Conservation (phyloP, 1,140 invertebrate genomes). For the Ceratitis capitata region DNA sequence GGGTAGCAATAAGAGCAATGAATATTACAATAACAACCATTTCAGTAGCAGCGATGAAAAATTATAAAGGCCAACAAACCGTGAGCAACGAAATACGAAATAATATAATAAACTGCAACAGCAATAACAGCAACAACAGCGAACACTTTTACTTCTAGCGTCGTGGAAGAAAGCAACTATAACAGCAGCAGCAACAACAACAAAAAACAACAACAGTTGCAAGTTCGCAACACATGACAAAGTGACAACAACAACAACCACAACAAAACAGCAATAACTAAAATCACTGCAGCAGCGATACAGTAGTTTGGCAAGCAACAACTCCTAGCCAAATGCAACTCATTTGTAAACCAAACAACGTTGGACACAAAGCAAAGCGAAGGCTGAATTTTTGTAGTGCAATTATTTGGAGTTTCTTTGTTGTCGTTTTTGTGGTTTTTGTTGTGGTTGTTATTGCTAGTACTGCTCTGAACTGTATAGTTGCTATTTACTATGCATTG, state of each 20-base stretch:
- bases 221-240: background rate
- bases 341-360: constrained; percentile 26
- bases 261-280: background rate
- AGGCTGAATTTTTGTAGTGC: background rate
- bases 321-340: constrained; percentile 19
- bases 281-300: background rate
- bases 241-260: background rate
- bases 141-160: background rate
- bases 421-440: no score
- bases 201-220: background rate
- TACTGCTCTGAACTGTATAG: no score
- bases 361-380: background rate
- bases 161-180: background rate
- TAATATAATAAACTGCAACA: background rate
- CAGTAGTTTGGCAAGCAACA: background rate
- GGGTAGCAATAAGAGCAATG: constrained; percentile 5
- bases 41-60: background rate
- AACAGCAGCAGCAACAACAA: background rate
- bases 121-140: background rate
- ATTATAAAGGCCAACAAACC: background rate
- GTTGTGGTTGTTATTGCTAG: no score
- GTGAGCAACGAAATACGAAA: no score
- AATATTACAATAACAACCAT: background rate
- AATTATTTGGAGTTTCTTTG: no score
- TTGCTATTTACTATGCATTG: no score